Base-by-base conservation (phyloP, 2,797 vertebrate species). In the Halcyon smyrnensis region DNA sequence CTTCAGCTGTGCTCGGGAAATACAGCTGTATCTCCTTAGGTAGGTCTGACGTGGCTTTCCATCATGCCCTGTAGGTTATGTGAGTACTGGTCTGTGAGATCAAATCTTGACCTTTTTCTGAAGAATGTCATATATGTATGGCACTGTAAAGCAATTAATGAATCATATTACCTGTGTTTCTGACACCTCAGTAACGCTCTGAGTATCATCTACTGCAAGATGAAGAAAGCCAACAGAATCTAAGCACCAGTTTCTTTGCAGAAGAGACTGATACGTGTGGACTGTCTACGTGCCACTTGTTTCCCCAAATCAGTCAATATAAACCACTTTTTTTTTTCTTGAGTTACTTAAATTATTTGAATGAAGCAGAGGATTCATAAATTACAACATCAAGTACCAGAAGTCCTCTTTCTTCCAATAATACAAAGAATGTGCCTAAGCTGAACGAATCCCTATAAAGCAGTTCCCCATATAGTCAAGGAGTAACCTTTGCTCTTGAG, bases 21-120 rank as follows among this genome's bases (percentile, higher is more conserved):
- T 8, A 50, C 0, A 48, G 15, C 4, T 27, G 4, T 32, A 41
- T 34, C 39, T 82, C 67, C 51, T 77, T 8, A 71, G 9, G 39
- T 27, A 37, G 1, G 0, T 37, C 68, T 51, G 56, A 56, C 3
- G 7, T 0, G 1, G 51, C 48, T 57, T 56, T 46, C 60, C 39
- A 24, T 34, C 16, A 10, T 15, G 18, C 25, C 34, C 23, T 28
- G 19, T 13, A 53, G 11, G 9, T 67, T 48, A 73, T 14, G 5
- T 50, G 60, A 48, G 71, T 28, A 43, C 21, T 54, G 21, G 32
- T n/a, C 54, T 92, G 43, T 43, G 36, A 27, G 46, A 32, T 34
- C 18, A 91, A 17, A 64, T 24, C n/a, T 46, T 39, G 11, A 79
- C 23, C 24, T 83, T 45, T 14, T 87, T 50, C 64, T 90, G 57